phyloP scores from a whole-genome alignment of 2,797 vertebrate genomes.

The Poecilia wingei region DNA sequence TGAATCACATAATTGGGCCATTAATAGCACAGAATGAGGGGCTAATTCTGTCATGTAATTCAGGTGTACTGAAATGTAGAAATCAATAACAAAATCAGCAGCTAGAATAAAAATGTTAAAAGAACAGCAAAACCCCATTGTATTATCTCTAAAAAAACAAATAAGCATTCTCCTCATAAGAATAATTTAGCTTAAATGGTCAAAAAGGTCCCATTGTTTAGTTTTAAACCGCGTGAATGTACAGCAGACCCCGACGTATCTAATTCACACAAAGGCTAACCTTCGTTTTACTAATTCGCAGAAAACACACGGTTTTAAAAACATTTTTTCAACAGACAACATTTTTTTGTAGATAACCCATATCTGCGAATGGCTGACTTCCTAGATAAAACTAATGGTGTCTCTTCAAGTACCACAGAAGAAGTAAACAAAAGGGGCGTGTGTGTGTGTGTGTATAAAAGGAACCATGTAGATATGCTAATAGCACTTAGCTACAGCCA shows the following conservation, averaged over 20 bases:
- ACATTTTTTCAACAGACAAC: not conserved
- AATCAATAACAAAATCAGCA: not conserved
- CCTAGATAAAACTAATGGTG: not conserved
- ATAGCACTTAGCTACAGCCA: not conserved
- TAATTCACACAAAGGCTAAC: not conserved
- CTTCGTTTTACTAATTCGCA: not conserved
- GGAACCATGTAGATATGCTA: not conserved
- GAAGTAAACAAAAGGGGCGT: conserved; percentile 4
- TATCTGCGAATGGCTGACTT: not conserved
- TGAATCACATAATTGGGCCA: not conserved
- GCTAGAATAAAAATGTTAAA: not conserved
- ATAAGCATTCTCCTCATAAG: not conserved
- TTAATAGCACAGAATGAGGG: not conserved
- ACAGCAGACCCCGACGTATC: no score
- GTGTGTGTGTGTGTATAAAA: not conserved
- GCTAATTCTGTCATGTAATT: not conserved
- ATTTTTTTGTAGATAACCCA: not conserved
- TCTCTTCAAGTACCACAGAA: not conserved
- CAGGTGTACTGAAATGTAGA: not conserved
- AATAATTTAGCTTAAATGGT: not conserved
- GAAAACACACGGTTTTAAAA: not conserved
- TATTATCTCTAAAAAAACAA: not conserved
- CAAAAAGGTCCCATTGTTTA: not conserved
- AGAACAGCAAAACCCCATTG: no score
- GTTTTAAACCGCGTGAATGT: not conserved